Evolutionary conservation across 2,888 invertebrate species (phyloP).

Genomic region (Syrista parreyssii): DNA sequence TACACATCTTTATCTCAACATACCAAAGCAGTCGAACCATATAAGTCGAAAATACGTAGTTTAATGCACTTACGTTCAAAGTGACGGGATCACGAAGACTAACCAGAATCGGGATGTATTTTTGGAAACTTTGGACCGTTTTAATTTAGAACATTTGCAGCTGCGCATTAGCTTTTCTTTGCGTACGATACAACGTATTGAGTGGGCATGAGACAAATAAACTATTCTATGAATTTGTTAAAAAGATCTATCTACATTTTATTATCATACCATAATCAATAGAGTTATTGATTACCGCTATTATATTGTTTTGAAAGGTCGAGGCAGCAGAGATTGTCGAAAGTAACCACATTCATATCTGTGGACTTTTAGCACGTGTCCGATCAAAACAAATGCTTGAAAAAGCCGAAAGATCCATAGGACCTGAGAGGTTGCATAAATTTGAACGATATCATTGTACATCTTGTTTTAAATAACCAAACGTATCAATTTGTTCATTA

Average conservation of each 20-base stretch:
- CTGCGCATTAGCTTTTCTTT: slow-evolving; percentile 21
- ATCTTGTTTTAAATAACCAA: not conserved
- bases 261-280: not conserved
- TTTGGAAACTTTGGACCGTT: slow-evolving; percentile 52
- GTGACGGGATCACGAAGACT: slow-evolving; percentile 35
- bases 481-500: not conserved
- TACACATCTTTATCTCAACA: not conserved
- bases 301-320: not conserved
- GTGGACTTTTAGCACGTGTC: not conserved
- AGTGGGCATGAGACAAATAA: not conserved
- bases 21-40: not conserved
- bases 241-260: slow-evolving; percentile 8
- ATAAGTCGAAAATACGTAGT: not conserved
- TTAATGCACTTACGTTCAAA: slow-evolving; percentile 22
- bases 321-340: not conserved
- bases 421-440: not conserved
- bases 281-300: not conserved
- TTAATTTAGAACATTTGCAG: slow-evolving; percentile 54
- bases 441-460: not conserved
- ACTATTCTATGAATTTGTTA: not conserved
- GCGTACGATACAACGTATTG: not conserved
- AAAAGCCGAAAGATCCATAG: not conserved
- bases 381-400: slow-evolving; percentile 7
- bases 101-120: slow-evolving; percentile 46
- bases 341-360: not conserved